Conservation (phyloP, 2,113 vertebrate genomes). For the Heterotilapia buettikoferi region DNA sequence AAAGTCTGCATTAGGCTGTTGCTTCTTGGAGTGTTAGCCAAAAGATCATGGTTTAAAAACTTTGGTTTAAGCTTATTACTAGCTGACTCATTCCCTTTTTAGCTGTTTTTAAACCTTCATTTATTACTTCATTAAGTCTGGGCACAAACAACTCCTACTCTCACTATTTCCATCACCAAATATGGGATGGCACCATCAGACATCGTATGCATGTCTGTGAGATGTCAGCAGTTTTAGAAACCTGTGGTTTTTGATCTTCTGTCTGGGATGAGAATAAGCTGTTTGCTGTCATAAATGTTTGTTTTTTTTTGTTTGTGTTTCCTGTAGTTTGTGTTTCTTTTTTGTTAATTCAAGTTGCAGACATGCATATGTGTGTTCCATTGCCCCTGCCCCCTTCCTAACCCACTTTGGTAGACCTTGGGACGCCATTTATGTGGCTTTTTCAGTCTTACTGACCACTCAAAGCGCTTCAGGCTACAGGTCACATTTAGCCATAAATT, state of each 20-base stretch:
- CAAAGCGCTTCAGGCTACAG: background rate
- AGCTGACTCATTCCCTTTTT: fast-evolving
- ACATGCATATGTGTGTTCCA: background rate
- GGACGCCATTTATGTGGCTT: background rate
- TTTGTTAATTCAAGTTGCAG: background rate
- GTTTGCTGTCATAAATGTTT: background rate
- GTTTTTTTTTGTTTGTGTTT: background rate
- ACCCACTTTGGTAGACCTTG: background rate
- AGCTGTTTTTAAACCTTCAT: background rate
- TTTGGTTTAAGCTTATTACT: fast-evolving
- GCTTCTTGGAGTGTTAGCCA: background rate
- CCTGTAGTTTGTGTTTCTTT: background rate
- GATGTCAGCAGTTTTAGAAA: background rate
- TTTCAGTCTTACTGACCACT: background rate
- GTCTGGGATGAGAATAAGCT: background rate
- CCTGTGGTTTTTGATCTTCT: background rate
- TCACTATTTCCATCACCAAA: background rate
- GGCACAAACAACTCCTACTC: background rate
- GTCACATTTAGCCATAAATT: background rate
- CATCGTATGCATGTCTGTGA: background rate
- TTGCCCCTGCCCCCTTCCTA: background rate
- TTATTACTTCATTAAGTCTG: background rate
- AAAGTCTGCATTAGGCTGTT: background rate
- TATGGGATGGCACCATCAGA: fast-evolving
- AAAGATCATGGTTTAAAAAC: background rate